Evolutionary conservation across 2,888 invertebrate species (phyloP), one percentile per base, ranked within the genome.

Genomic region (Zootermopsis nevadensis): DNA sequence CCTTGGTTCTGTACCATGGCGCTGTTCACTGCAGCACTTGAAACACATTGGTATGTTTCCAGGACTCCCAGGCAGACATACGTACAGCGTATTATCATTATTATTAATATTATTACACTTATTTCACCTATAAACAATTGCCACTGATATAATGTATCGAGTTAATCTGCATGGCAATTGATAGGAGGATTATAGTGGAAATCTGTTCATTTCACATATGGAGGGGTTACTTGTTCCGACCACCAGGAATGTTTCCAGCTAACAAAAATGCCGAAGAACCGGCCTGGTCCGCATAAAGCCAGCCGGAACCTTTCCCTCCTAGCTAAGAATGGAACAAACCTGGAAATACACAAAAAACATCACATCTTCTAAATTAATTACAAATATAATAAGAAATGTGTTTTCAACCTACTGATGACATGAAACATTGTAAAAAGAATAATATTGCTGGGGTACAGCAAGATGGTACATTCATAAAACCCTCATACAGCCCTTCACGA

Each of bases 61-160:
- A 85, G 69, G 83, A 83, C 82, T 84, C 83, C 80, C 77, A 82
- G 35, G 81, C 83, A 83, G 67, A 82, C 81, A 82, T 77, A 84
- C 80, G 82, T 80, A 85, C 74, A 82, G 77, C 83, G 81, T 83
- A 72, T 81, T 80, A 77, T 48, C 33, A 80, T 74, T 74, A 80
- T 77, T 80, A 79, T 82, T 76, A 85, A 82, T 81, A 83, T 85
- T 82, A 84, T 84, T 83, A 84, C 83, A 82, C 83, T 84, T 85
- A 85, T 83, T 85, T 85, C 85, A 85, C 84, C 85, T 85, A 84
- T 84, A 84, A 85, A 85, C 85, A 85, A 85, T 83, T 83, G 85
- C 85, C 85, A 84, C 85, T 84, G 83, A 84, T 84, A 84, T 83
- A 82, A 80, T 83, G 80, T 85, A 85, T 82, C 83, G 72, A 84